These are phyloP conservation scores for Petrocephalus microphthalmus DNA, from an alignment of 2,113 vertebrate species.

Conservation along the genomic window DNA sequence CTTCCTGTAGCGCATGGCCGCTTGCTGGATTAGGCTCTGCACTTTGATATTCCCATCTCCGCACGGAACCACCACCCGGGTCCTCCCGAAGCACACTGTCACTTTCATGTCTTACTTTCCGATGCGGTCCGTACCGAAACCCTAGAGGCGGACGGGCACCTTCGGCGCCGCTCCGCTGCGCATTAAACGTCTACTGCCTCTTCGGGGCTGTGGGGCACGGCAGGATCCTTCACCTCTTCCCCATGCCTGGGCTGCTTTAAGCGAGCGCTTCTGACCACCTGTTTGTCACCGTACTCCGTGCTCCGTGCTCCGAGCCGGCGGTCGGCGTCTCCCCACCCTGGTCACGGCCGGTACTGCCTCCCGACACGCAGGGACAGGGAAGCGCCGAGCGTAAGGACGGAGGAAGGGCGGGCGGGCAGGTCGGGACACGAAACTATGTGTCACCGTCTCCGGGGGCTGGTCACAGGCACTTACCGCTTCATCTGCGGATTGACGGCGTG, in stretches of 20 bases:
- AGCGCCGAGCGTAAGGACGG: background rate
- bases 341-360: constrained; percentile 43
- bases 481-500: background rate
- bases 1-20: constrained; percentile 85
- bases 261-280: constrained; percentile 35
- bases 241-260: constrained; percentile 23
- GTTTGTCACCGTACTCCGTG: constrained; percentile 27
- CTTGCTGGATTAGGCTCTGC: constrained; percentile 77
- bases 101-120: constrained; percentile 61
- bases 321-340: constrained; percentile 31
- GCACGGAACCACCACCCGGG: constrained; percentile 90
- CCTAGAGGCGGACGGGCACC: constrained; percentile 21
- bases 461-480: background rate
- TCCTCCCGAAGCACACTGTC: constrained; percentile 90
- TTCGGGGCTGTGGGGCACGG: constrained; percentile 16
- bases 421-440: background rate
- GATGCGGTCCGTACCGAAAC: constrained; percentile 21
- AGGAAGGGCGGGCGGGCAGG: background rate
- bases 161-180: constrained; percentile 31
- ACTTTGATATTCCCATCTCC: constrained; percentile 84
- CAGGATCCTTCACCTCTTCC: constrained; percentile 40
- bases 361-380: constrained; percentile 6
- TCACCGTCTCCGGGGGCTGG: background rate
- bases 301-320: background rate
- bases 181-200: constrained; percentile 25